Evolutionary conservation across 1,140 invertebrate genomes (phyloP).

Genomic region (Euura saliciscinereae): DNA sequence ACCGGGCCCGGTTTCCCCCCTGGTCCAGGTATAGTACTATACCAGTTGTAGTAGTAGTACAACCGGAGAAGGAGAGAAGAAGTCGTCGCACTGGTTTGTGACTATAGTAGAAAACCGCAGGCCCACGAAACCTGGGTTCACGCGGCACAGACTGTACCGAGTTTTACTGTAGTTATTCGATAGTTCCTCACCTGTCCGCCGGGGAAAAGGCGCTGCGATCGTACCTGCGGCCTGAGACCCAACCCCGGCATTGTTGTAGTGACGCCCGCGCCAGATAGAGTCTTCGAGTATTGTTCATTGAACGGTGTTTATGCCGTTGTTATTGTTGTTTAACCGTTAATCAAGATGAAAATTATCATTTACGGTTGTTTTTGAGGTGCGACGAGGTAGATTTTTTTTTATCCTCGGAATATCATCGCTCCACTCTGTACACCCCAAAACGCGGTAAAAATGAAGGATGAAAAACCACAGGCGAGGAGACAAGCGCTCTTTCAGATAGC

Average conservation of each 20-base stretch:
- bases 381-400: no score
- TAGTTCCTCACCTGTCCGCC: constrained; percentile 43
- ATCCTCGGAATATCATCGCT: not conserved
- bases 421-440: not conserved
- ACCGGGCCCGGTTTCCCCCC: constrained; percentile 11
- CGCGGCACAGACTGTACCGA: not conserved
- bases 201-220: constrained; percentile 42
- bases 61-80: no score
- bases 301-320: constrained; percentile 8
- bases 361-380: no score
- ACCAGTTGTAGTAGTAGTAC: no score
- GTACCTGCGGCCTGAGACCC: constrained; percentile 41
- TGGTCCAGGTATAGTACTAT: constrained; percentile 1
- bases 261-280: constrained; percentile 47
- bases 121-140: no score
- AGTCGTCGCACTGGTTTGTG: no score
- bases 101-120: no score
- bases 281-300: constrained; percentile 10
- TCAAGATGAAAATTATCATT: no score
- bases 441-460: constrained; percentile 54
- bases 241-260: constrained; percentile 51
- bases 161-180: not conserved
- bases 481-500: constrained; percentile 65
- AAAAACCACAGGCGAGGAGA: constrained; percentile 40
- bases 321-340: not conserved